phyloP scores from a whole-genome alignment of 2,888 invertebrate genomes.

The Panopea generosa region DNA sequence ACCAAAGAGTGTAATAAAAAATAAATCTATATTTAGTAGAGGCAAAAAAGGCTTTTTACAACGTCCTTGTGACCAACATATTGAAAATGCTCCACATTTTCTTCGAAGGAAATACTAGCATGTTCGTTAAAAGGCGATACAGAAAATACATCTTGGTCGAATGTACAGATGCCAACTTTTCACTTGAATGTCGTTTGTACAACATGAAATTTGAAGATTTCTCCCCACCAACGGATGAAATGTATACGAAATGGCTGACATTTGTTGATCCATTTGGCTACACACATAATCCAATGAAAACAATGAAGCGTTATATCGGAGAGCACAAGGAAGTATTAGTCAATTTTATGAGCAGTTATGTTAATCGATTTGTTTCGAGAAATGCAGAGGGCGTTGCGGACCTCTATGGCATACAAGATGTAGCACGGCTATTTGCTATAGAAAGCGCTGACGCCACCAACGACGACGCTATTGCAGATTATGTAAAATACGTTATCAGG shows the following conservation, averaged over 20 bases:
- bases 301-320: constrained; percentile 11
- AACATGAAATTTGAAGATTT: neutral
- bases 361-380: constrained; percentile 19
- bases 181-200: neutral
- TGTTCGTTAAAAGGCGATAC: too few relatives aligned
- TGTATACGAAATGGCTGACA: constrained; percentile 1
- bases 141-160: too few relatives aligned
- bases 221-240: neutral
- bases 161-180: neutral
- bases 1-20: too few relatives aligned
- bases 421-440: neutral
- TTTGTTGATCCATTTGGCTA: constrained; percentile 35
- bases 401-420: constrained; percentile 7
- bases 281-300: constrained; percentile 20
- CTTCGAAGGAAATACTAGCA: too few relatives aligned
- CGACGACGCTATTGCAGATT: neutral
- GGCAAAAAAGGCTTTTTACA: too few relatives aligned
- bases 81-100: too few relatives aligned
- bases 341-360: constrained; percentile 37
- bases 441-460: neutral
- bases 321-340: constrained; percentile 18
- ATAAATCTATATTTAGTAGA: too few relatives aligned
- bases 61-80: too few relatives aligned
- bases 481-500: neutral
- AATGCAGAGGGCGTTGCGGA: constrained; percentile 1